Percentiles rank a stretch among this genome's conserved stretches.
Evolutionary conservation across 2,113 vertebrate species (phyloP).

Genomic region (Oostethus manadensis): DNA sequence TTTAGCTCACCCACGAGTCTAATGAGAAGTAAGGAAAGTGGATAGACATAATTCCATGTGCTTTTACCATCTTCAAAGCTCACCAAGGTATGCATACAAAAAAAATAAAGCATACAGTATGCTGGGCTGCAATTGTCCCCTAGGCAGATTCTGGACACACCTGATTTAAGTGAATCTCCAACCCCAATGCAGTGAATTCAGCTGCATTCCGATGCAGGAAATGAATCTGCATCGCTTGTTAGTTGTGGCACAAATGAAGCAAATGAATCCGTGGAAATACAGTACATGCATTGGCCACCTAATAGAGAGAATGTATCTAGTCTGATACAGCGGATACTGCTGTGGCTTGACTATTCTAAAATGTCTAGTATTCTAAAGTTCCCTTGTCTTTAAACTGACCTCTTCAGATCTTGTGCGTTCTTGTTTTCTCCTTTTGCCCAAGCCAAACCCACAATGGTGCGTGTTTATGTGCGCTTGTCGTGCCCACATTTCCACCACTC

Average conservation of each 20-base stretch:
- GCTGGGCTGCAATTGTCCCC: too few relatives aligned
- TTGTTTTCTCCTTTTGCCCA: conserved; percentile 25
- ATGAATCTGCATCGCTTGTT: not conserved
- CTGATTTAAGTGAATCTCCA: not conserved
- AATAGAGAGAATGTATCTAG: too few relatives aligned
- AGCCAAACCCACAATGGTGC: conserved; percentile 49
- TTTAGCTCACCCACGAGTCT: too few relatives aligned
- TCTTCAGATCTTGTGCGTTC: conserved; percentile 25
- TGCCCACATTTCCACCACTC: conserved; percentile 51
- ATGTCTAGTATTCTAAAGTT: conserved; percentile 2
- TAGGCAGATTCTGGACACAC: too few relatives aligned
- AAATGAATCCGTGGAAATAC: not conserved
- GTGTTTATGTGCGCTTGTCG: conserved; percentile 27
- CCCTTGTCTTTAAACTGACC: conserved; percentile 22
- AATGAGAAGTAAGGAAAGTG: too few relatives aligned
- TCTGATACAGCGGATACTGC: not conserved
- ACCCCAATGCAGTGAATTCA: not conserved
- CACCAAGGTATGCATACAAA: not conserved
- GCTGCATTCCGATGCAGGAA: not conserved
- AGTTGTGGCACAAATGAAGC: not conserved
- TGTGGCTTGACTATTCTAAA: not conserved
- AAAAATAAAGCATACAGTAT: too few relatives aligned
- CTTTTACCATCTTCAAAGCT: conserved; percentile 20
- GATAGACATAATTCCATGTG: not conserved
- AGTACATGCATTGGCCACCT: too few relatives aligned